Base-by-base conservation (phyloP, 2,113 vertebrate genomes). In the Sebastes fasciatus region DNA sequence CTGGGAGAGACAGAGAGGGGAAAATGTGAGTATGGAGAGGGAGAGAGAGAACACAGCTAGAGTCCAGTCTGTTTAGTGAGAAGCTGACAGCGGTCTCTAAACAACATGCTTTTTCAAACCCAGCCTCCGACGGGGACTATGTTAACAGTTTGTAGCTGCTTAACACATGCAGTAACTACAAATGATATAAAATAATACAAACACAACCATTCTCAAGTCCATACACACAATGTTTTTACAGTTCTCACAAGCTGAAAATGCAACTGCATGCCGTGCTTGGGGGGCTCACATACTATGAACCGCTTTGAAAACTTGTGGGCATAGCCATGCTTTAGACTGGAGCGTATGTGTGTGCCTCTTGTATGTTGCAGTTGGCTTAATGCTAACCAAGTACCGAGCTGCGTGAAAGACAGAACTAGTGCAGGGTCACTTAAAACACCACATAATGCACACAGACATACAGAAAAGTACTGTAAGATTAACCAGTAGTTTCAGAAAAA, bases 1-100 rank as follows among this genome's bases (percentile, higher is more conserved):
- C 97, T 98, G 90, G n/a, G 86, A 77, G 58, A 77, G 60, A 76
- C 7, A 42, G 26, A 67, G 19, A 57, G 13, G 26, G 34, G 73
- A 51, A 80, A 54, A 46, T 9, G 42, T 74, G 45, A 80, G 64
- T 17, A 17, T 8, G 17, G 61, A 43, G 40, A 40, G 26, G 7
- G n/a, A 7, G 58, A 43, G 45, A 21, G 60, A 58, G 14, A 23
- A 16, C 13, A 26, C 58, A 75, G 19, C 19, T 62, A 77, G 19
- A 57, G n/a, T 69, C 26, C 61, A 6, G 54, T 85, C 55, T 82
- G 84, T 87, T 86, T 55, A 77, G 82, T 40, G 17, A 64, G 70
- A 71, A 71, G 58, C 70, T 55, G 60, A 74, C 57, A 73, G 48
- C 2, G 54, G 40, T 64, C 57, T 70, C 34, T 49, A 55, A 83